These are phyloP conservation scores for Agrotis puta DNA, from an alignment of 2,888 invertebrate species.

Conservation along the genomic window DNA sequence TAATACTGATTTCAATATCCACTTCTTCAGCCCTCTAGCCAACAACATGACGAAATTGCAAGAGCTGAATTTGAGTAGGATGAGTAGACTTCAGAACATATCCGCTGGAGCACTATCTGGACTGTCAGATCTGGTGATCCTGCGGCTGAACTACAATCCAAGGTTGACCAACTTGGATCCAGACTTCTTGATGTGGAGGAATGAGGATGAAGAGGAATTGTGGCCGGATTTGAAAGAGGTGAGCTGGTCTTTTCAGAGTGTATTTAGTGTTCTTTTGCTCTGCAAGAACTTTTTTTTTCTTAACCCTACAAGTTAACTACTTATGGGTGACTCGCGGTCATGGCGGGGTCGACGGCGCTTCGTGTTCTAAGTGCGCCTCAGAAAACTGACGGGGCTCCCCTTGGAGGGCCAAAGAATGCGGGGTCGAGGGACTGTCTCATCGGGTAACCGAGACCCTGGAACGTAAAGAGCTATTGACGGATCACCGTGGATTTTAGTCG, in stretches of 20 bases:
- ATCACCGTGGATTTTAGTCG: too few relatives aligned
- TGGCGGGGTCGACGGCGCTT: too few relatives aligned
- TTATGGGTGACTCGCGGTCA: too few relatives aligned
- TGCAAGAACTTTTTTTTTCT: too few relatives aligned
- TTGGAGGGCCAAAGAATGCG: too few relatives aligned
- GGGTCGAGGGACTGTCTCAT: too few relatives aligned
- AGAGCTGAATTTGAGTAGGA: constrained; percentile 91
- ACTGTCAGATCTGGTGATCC: constrained; percentile 85
- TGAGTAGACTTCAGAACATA: constrained; percentile 91
- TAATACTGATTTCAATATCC: neutral
- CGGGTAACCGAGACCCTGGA: too few relatives aligned
- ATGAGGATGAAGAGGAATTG: constrained; percentile 80
- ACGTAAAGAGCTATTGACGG: too few relatives aligned
- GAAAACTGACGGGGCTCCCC: too few relatives aligned
- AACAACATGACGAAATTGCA: constrained; percentile 88
- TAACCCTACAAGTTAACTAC: too few relatives aligned
- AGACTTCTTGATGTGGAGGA: constrained; percentile 87
- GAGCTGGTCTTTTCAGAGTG: constrained; percentile 25
- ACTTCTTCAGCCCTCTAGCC: constrained; percentile 89
- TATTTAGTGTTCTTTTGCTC: too few relatives aligned
- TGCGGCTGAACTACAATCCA: constrained; percentile 92
- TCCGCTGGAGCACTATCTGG: constrained; percentile 81
- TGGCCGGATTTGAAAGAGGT: constrained; percentile 93
- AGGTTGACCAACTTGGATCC: constrained; percentile 91
- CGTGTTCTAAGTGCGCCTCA: too few relatives aligned